Base-by-base conservation (phyloP, 1,140 invertebrate species). In the Ceratosolen solmsi region DNA sequence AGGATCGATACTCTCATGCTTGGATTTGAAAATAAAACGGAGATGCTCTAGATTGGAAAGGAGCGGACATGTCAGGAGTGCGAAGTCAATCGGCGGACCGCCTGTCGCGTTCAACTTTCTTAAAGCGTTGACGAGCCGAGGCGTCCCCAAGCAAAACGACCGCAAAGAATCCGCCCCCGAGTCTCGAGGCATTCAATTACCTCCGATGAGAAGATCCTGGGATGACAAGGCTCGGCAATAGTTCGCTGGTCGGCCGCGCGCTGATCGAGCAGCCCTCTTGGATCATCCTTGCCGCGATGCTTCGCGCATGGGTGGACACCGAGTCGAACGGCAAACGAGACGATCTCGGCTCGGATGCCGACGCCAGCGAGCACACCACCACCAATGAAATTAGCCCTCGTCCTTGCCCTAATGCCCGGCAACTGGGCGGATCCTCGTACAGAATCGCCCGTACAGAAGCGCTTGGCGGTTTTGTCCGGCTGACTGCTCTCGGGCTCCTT, bases 281-380 rank as follows among this genome's bases (percentile, higher is more conserved):
- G 70, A 73, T 80, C 78, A 80, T 80, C 36, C 70, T 80, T 63
- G 38, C 27, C 54, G 33, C 20, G 49, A n/a, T 36, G 33, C 17
- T 38, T 25, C 65, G 68, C 65, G 70, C 78, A 80, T 80, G 46
- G 78, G 65, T 54, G 65, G 65, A 71, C 65, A 27, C 9, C 20
- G 36, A 75, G 73, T 58, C n/a, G 30, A 68, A n/a, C 15, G 22
- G 15, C 27, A 38, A 38, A n/a, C 63, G 63, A 68, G 63, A 38
- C 33, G 60, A 63, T 68, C 63, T 54, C 72, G 72, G 51, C 13
- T 17, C 54, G 51, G 49, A 33, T 51, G 72, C 72, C 30, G 51
- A 11, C 30, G 36, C 30, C n/a, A 63, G 15, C 7, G 20, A 17
- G 33, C 15, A 17, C 27, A 36, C 27, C 11, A 33, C 63, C 9